A percentile compares a stretch with the other conserved stretches of the same genome.
These are phyloP conservation scores for Neoitamus cyanurus DNA, from an alignment of 2,888 invertebrate species.

Conservation along the genomic window DNA sequence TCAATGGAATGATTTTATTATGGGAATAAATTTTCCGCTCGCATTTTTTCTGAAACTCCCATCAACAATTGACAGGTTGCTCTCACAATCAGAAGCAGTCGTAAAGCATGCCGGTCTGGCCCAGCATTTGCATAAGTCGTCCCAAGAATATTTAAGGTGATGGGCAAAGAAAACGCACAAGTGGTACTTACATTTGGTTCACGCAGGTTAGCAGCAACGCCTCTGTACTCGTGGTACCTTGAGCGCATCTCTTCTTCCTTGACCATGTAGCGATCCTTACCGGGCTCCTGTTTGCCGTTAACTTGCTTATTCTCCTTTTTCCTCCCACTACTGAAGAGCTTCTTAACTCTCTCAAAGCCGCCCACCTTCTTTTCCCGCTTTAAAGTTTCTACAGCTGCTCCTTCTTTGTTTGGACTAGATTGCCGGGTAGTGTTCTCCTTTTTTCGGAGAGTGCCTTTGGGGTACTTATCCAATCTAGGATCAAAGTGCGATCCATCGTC, in stretches of 20 bases:
- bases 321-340: conserved; percentile 78
- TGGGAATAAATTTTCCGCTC: conserved; percentile 16
- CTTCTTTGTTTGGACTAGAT: conserved; percentile 42
- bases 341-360: conserved; percentile 81
- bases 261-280: conserved; percentile 66
- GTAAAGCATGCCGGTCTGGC: not conserved
- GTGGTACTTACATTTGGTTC: conserved; percentile 66
- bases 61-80: not conserved
- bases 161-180: not conserved
- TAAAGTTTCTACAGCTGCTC: conserved; percentile 58
- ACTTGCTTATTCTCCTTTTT: conserved; percentile 76
- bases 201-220: conserved; percentile 65
- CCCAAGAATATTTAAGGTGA: not conserved
- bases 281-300: conserved; percentile 61
- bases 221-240: conserved; percentile 71
- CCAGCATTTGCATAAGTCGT: not conserved
- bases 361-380: conserved; percentile 73
- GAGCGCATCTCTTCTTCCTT: conserved; percentile 70
- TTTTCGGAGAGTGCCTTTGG: conserved; percentile 65
- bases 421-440: conserved; percentile 56
- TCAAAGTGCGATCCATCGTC: conserved; percentile 77
- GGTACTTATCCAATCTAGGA: conserved; percentile 72
- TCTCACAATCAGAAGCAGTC: not conserved
- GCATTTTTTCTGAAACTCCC: not conserved
- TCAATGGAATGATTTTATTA: conserved; percentile 20